Conservation (phyloP, 2,888 invertebrate species). For the Coelopa pilipes region DNA sequence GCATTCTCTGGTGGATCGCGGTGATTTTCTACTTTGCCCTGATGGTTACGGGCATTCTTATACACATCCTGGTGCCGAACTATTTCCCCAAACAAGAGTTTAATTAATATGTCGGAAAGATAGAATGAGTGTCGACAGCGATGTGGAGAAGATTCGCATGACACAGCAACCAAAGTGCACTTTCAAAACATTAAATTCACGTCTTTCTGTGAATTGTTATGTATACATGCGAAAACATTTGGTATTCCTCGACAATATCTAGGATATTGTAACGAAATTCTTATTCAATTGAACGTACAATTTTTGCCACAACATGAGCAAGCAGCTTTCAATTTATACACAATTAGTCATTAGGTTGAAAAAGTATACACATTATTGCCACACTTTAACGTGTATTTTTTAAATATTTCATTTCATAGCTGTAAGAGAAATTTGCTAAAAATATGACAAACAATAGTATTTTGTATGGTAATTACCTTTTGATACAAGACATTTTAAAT, state of each 20-base stretch:
- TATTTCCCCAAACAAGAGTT: conserved; percentile 68
- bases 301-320: not conserved
- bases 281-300: conserved; percentile 1
- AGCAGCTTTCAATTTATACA: not conserved
- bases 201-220: not conserved
- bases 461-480: no score
- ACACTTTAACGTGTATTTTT: no score
- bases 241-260: not conserved
- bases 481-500: no score
- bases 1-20: conserved; percentile 83
- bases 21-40: conserved; percentile 76
- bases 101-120: conserved; percentile 43
- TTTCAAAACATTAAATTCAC: conserved; percentile 11
- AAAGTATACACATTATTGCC: not conserved
- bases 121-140: not conserved
- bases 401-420: no score
- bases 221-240: not conserved
- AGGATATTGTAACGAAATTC: not conserved
- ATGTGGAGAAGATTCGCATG: not conserved
- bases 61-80: conserved; percentile 76
- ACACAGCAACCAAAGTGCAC: conserved; percentile 32
- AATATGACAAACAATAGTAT: no score
- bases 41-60: conserved; percentile 78
- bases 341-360: not conserved
- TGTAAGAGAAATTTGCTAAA: no score